Base-by-base conservation (phyloP, 2,113 vertebrate genomes). In the Taxidea taxus region DNA sequence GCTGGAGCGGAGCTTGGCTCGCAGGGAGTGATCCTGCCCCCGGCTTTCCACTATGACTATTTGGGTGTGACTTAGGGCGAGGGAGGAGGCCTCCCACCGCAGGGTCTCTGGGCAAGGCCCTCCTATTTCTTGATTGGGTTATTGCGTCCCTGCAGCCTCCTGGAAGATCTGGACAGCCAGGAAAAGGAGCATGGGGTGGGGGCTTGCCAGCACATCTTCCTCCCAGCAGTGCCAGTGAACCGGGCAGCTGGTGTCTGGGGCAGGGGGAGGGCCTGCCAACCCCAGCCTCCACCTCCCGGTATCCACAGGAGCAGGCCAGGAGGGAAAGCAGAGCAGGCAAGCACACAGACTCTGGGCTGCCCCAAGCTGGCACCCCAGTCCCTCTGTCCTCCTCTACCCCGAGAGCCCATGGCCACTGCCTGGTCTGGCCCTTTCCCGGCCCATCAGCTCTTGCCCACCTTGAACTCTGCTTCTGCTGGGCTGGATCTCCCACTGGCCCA, bases 301-400 rank as follows among this genome's bases (percentile, higher is more conserved):
- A 39, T 87, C 21, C 15, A 1, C 31, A 60, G 78, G 42, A 25
- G 34, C 15, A 39, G 66, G 80, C 37, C 7, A 6, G 68, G 25
- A 6, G 1, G 42, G 56, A 0, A 10, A 58, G 68, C 7, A 7
- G 8, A 42, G 58, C 0, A 2, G n/a, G 42, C 2, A 0, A 25
- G 85, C 10, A 8, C 31, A 42, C 3, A 20, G 85, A 64, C 34
- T 23, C 64, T 25, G 58, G 29, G 34, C 70, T 16, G 34, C 29
- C 39, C 47, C 29, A 12, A 0, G 14, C 2, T 37, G n/a, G 37
- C 13, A 44, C 23, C 14, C 58, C 10, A 18, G 72, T 42, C 9
- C 60, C 16, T 37, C 6, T 2, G 20, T 5, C 37, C 58, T 13
- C 56, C 15, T 20, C 12, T 23, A 5, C 0, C 23, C 25, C 34